phyloP scores from a whole-genome alignment of 2,113 vertebrate genomes.

The Sinocyclocheilus grahami region DNA sequence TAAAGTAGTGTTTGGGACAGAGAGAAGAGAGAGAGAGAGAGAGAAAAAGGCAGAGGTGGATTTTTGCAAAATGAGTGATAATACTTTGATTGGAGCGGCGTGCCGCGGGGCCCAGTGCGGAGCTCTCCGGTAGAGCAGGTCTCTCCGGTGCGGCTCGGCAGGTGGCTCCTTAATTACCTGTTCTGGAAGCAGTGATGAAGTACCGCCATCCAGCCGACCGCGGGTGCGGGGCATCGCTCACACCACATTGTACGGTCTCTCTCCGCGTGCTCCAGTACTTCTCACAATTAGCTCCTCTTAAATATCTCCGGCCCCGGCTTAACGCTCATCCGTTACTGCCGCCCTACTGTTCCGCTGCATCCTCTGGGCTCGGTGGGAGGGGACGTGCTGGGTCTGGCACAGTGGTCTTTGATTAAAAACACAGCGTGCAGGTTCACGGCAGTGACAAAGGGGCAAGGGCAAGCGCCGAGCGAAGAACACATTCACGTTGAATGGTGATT shows the following conservation, averaged over 20 bases:
- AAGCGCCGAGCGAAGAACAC: slow-evolving; percentile 34
- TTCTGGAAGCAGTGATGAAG: slow-evolving; percentile 72
- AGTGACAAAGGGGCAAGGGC: slow-evolving; percentile 54
- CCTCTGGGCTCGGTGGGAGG: slow-evolving; percentile 34
- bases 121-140: slow-evolving; percentile 57
- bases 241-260: slow-evolving; percentile 60
- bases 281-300: slow-evolving; percentile 64
- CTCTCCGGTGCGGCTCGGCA: slow-evolving; percentile 62
- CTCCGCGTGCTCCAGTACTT: slow-evolving; percentile 45
- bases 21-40: slow-evolving; percentile 14
- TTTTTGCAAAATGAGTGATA: slow-evolving; percentile 52
- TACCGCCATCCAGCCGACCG: slow-evolving; percentile 65
- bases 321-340: slow-evolving; percentile 38
- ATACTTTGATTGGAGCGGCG: slow-evolving; percentile 56
- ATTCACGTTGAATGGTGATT: slow-evolving; percentile 32
- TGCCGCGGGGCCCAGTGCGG: slow-evolving; percentile 42
- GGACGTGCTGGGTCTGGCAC: slow-evolving; percentile 51
- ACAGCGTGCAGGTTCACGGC: slow-evolving; percentile 49
- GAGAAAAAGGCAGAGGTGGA: neutral
- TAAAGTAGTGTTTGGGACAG: slow-evolving; percentile 51
- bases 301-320: slow-evolving; percentile 54
- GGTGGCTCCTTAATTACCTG: slow-evolving; percentile 75
- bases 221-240: slow-evolving; percentile 62
- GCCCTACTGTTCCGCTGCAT: slow-evolving; percentile 25
- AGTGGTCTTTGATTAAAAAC: slow-evolving; percentile 63